phyloP scores from a whole-genome alignment of 2,888 invertebrate genomes.

The Cepaea hortensis region DNA sequence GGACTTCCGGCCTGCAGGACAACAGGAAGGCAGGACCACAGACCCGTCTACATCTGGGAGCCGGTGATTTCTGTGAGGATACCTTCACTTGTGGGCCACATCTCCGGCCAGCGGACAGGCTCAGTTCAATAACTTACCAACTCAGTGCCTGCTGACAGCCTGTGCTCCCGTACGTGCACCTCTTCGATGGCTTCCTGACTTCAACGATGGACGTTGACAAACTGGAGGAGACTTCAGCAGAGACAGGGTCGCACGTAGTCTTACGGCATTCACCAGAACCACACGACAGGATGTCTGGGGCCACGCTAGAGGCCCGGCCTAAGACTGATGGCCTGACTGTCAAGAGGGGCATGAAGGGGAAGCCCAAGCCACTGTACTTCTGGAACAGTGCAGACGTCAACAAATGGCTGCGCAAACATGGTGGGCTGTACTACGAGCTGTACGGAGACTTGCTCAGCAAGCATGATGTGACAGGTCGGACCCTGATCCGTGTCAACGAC shows the following conservation, averaged over 20 bases:
- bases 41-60: too few species aligned
- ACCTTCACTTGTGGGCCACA: too few species aligned
- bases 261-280: conserved; percentile 6
- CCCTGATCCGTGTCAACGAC: conserved; percentile 90
- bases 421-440: conserved; percentile 88
- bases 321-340: conserved; percentile 43
- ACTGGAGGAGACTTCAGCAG: neutral
- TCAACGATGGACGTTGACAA: neutral
- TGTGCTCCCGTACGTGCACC: neutral
- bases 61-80: too few species aligned
- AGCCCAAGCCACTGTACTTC: conserved; percentile 86
- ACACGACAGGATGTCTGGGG: conserved; percentile 32
- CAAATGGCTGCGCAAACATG: conserved; percentile 93
- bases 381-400: conserved; percentile 94
- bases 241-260: neutral
- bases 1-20: conserved; percentile 69
- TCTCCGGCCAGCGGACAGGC: too few species aligned
- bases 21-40: too few species aligned
- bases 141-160: neutral
- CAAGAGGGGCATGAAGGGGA: conserved; percentile 66
- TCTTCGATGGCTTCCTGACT: neutral
- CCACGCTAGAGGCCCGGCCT: conserved; percentile 45
- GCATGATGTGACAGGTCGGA: conserved; percentile 80
- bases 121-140: too few species aligned
- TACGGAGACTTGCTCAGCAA: conserved; percentile 90